phyloP scores from a whole-genome alignment of 1,140 invertebrate genomes.

The Ceratosolen solmsi region DNA sequence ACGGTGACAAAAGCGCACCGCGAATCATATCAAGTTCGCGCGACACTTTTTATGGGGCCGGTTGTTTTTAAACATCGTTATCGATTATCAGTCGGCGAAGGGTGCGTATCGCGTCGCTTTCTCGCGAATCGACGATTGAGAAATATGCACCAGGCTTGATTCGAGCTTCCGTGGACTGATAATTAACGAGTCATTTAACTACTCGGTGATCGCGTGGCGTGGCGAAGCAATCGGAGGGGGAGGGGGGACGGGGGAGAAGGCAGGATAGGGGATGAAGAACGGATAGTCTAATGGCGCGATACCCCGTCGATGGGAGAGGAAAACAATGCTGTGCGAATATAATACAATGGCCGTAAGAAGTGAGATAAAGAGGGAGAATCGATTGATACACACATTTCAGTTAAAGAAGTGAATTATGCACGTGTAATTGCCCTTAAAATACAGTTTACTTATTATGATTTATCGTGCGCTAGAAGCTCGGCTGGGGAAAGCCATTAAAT shows the following conservation, averaged over 20 bases:
- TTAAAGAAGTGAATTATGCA: neutral
- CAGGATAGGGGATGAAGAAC: no score
- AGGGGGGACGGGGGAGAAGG: no score
- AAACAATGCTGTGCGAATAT: neutral
- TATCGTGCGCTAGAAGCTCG: neutral
- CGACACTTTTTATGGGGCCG: neutral
- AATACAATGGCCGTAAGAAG: neutral
- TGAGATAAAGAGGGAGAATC: neutral
- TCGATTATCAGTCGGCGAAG: neutral
- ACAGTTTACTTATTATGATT: neutral
- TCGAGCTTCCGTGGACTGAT: neutral
- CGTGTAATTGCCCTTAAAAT: neutral
- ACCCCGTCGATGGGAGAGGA: neutral
- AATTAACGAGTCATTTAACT: no score
- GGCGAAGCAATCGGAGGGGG: no score
- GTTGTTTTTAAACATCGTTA: neutral
- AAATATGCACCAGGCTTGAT: neutral
- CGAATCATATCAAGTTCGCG: neutral
- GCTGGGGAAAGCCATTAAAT: neutral
- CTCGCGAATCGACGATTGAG: neutral
- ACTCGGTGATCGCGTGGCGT: no score
- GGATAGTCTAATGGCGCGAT: no score
- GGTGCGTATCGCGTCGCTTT: neutral
- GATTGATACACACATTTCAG: neutral
- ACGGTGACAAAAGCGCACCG: no score